phyloP scores from a whole-genome alignment of 2,888 invertebrate genomes.

The Zele albiditarsus region DNA sequence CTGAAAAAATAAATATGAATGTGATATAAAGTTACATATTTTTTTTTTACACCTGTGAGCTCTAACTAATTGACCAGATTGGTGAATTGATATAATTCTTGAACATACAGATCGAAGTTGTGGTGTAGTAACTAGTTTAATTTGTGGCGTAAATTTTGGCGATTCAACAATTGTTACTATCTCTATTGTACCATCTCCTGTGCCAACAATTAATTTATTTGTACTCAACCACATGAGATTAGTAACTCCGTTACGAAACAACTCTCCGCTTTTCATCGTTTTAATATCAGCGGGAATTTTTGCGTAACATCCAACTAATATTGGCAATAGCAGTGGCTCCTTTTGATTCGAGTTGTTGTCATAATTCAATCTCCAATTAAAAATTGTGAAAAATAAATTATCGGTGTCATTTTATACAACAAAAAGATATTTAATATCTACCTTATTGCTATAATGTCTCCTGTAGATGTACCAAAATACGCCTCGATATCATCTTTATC shows the following conservation, averaged over 20 bases:
- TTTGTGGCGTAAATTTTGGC: constrained; percentile 45
- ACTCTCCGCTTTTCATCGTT: constrained; percentile 75
- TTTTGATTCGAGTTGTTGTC: constrained; percentile 75
- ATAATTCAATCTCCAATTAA: constrained; percentile 75
- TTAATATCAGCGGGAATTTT: constrained; percentile 76
- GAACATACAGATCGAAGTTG: constrained; percentile 70
- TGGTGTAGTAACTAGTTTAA: constrained; percentile 73
- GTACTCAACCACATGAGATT: constrained; percentile 78
- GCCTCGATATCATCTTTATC: constrained; percentile 82
- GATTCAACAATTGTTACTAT: constrained; percentile 75
- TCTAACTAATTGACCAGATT: constrained; percentile 8
- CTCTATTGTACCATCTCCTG: constrained; percentile 89
- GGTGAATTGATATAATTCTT: background rate
- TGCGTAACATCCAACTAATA: constrained; percentile 79
- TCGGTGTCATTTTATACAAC: background rate
- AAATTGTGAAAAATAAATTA: background rate
- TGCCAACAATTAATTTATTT: constrained; percentile 83
- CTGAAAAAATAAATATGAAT: constrained; percentile 54
- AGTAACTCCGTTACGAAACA: constrained; percentile 79
- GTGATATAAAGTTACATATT: background rate
- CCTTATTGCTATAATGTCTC: constrained; percentile 78
- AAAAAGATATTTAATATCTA: constrained; percentile 45
- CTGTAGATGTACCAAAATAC: constrained; percentile 90
- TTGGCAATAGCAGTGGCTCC: constrained; percentile 75
- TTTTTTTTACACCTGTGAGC: background rate